These are phyloP conservation scores for Drosophila sordidapex DNA, from an alignment of 2,888 invertebrate genomes.

Conservation along the genomic window DNA sequence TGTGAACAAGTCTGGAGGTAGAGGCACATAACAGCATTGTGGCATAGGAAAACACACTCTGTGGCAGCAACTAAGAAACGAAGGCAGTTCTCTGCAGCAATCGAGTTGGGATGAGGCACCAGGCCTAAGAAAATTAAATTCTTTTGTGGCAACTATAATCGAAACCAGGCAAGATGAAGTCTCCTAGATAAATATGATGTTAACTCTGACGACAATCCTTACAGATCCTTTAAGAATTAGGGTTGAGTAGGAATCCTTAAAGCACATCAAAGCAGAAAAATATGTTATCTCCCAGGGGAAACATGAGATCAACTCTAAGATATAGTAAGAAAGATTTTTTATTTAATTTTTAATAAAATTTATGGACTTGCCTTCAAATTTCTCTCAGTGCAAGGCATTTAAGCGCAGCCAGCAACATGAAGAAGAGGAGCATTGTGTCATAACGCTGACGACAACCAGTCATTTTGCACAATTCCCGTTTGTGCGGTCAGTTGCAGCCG, in stretches of 20 bases:
- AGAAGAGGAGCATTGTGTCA: slow-evolving; percentile 31
- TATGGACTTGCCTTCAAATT: not conserved
- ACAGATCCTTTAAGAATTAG: not conserved
- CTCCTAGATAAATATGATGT: not conserved
- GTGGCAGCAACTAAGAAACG: not conserved
- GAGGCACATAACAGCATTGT: not conserved
- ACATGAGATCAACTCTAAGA: not conserved
- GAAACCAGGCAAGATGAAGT: not conserved
- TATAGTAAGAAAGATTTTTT: not conserved
- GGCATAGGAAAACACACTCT: not conserved
- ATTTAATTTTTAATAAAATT: no score
- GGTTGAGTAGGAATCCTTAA: not conserved
- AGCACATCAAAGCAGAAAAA: not conserved
- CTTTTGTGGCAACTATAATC: not conserved
- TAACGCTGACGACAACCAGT: slow-evolving; percentile 64
- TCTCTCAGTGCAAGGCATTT: slow-evolving; percentile 9
- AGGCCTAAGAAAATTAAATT: not conserved
- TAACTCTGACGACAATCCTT: not conserved
- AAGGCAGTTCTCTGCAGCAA: not conserved
- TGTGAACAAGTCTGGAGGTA: not conserved
- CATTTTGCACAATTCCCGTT: slow-evolving; percentile 66
- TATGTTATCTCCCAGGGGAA: not conserved
- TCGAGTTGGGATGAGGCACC: not conserved
- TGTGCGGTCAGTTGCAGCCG: slow-evolving; percentile 59
- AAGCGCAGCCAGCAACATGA: slow-evolving; percentile 18